Evolutionary conservation across 2,797 vertebrate genomes (phyloP).

Genomic region (Enteromius thamalakanensis): DNA sequence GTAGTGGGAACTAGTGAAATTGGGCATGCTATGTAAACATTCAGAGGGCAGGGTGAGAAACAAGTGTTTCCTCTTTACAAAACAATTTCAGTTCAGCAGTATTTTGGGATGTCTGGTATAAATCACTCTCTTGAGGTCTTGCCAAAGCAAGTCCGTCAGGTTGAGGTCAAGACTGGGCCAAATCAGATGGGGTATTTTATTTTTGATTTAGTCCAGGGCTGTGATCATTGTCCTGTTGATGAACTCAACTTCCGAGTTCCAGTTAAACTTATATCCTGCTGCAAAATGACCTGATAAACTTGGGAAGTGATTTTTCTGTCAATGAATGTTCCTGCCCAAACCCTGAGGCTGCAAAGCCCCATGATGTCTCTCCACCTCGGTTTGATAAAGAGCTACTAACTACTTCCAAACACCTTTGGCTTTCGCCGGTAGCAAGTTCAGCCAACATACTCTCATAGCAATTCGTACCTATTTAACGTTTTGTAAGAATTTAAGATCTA

Average conservation of each 20-base stretch:
- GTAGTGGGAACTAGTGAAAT: no score
- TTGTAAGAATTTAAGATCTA: background rate
- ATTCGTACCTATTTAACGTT: background rate
- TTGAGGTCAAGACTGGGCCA: slow-evolving; percentile 4
- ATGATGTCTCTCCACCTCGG: background rate
- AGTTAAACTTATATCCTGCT: slow-evolving; percentile 21
- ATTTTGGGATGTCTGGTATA: slow-evolving; percentile 1
- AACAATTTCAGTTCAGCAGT: slow-evolving; percentile 14
- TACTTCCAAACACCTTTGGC: slow-evolving; percentile 8
- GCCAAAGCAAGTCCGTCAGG: background rate
- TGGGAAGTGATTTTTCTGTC: slow-evolving; percentile 33
- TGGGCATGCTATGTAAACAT: background rate
- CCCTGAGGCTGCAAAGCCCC: slow-evolving; percentile 15
- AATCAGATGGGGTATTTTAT: slow-evolving; percentile 20
- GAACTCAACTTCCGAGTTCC: background rate
- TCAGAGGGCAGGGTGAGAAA: background rate
- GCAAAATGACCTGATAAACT: slow-evolving; percentile 23
- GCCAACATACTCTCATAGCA: background rate
- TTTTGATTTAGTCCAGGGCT: background rate
- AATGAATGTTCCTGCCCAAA: background rate
- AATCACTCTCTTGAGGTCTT: background rate
- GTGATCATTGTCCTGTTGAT: background rate
- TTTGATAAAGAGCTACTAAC: background rate
- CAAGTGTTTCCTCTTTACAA: background rate
- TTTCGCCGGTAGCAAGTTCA: slow-evolving; percentile 8